phyloP scores from a whole-genome alignment of 2,113 vertebrate genomes.

The Melanerpes aurifrons region DNA sequence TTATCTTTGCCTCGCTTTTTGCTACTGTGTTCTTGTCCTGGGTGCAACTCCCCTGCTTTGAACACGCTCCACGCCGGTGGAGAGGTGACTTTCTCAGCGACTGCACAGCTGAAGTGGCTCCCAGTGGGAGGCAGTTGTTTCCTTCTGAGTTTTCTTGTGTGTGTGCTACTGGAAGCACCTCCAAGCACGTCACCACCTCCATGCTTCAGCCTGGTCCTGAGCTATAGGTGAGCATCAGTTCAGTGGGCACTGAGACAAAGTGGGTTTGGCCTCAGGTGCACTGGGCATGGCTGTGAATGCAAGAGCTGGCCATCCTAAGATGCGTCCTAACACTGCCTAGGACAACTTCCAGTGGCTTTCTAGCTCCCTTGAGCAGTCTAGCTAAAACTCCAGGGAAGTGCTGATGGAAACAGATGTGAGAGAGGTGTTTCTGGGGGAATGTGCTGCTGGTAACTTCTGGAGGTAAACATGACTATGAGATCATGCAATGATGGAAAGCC shows the following conservation, averaged over 20 bases:
- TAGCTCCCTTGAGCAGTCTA: not conserved
- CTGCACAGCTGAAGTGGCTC: not conserved
- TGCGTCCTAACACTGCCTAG: not conserved
- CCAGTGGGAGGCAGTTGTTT: not conserved
- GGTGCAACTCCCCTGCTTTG: not conserved
- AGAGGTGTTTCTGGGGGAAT: not conserved
- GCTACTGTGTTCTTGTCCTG: not conserved
- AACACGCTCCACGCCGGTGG: not conserved
- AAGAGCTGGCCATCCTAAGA: not conserved
- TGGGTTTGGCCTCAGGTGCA: not conserved
- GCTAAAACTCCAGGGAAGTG: not conserved
- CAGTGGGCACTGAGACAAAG: not conserved
- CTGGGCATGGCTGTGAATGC: not conserved
- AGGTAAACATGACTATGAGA: not conserved
- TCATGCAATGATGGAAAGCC: not conserved
- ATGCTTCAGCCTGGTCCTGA: not conserved
- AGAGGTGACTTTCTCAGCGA: not conserved
- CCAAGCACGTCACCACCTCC: not conserved
- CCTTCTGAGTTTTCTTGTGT: not conserved
- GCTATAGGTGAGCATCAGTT: not conserved
- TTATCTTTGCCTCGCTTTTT: conserved; percentile 29
- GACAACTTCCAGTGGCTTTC: not conserved
- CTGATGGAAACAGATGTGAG: not conserved
- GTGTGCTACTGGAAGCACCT: not conserved
- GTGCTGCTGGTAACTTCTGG: not conserved